A percentile compares a stretch with the other conserved stretches of the same genome.
Evolutionary conservation across 2,888 invertebrate genomes (phyloP).

Genomic region (Thyatira batis): DNA sequence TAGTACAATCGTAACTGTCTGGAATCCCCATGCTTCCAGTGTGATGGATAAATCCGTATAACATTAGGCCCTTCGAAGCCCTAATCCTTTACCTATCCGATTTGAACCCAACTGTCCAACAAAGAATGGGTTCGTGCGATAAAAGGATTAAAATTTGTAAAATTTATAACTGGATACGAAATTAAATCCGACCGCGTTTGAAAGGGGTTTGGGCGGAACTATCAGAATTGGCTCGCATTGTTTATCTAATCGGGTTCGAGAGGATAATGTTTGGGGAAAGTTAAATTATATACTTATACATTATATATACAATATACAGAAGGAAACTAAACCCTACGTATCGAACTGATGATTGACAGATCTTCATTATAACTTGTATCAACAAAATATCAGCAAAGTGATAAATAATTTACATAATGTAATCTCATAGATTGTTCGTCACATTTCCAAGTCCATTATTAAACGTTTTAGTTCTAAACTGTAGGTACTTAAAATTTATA

Average conservation of each 20-base stretch:
- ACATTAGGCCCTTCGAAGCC: conserved; percentile 45
- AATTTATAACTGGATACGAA: conserved; percentile 53
- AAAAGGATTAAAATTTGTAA: conserved; percentile 74
- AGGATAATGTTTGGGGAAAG: no score
- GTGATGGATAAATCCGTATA: conserved; percentile 34
- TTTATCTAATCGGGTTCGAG: not conserved
- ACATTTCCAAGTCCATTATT: not conserved
- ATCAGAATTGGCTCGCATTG: no score
- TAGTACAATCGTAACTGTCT: conserved; percentile 32
- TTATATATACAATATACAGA: no score
- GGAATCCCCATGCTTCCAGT: conserved; percentile 18
- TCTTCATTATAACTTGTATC: no score
- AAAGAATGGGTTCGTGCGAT: conserved; percentile 63
- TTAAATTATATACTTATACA: no score
- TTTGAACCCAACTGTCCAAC: conserved; percentile 43
- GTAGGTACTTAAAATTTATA: not conserved
- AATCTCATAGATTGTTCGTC: not conserved
- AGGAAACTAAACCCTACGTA: no score
- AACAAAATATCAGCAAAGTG: no score
- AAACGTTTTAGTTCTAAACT: not conserved
- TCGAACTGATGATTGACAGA: no score
- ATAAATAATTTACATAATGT: not conserved
- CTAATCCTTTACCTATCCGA: conserved; percentile 53
- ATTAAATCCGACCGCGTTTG: conserved; percentile 45
- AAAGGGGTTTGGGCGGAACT: conserved; percentile 38